Conservation (phyloP, 2,888 invertebrate species). For the Drosophila antonietae region DNA sequence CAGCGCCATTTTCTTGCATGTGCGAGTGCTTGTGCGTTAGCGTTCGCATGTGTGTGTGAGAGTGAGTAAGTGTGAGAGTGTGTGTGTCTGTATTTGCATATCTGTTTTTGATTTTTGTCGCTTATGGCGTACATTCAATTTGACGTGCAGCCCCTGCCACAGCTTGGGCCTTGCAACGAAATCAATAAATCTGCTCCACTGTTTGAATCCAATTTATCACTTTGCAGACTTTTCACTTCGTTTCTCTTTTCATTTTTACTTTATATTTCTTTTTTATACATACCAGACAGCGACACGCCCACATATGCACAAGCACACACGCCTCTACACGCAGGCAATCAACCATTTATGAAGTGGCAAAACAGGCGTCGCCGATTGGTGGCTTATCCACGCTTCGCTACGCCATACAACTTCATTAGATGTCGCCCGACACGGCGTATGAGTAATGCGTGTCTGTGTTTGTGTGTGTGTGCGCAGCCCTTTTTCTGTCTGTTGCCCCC, state of each 20-base stretch:
- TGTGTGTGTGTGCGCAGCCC: constrained; percentile 12
- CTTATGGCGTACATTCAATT: constrained; percentile 74
- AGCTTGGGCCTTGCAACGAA: constrained; percentile 44
- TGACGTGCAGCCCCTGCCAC: constrained; percentile 48
- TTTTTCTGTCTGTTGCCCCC: not conserved
- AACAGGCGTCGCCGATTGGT: constrained; percentile 58
- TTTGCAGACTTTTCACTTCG: constrained; percentile 60
- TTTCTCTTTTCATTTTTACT: constrained; percentile 3
- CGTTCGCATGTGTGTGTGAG: constrained; percentile 3
- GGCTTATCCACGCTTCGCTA: constrained; percentile 50
- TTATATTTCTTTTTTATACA: not conserved
- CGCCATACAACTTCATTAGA: constrained; percentile 68
- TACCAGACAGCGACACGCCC: constrained; percentile 54
- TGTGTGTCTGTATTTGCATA: constrained; percentile 65
- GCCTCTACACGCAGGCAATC: constrained; percentile 26
- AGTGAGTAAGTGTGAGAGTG: constrained; percentile 17
- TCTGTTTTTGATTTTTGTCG: constrained; percentile 78
- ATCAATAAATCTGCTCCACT: constrained; percentile 78
- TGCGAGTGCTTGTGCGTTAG: not conserved
- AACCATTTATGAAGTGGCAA: constrained; percentile 64
- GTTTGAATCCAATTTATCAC: constrained; percentile 80
- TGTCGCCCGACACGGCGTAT: constrained; percentile 47
- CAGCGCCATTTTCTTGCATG: constrained; percentile 40
- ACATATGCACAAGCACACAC: constrained; percentile 10
- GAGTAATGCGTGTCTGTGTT: constrained; percentile 41